Evolutionary conservation across 2,888 invertebrate species (phyloP), one percentile per base, ranked within the genome.

Genomic region (Lasioglossum marginatum): DNA sequence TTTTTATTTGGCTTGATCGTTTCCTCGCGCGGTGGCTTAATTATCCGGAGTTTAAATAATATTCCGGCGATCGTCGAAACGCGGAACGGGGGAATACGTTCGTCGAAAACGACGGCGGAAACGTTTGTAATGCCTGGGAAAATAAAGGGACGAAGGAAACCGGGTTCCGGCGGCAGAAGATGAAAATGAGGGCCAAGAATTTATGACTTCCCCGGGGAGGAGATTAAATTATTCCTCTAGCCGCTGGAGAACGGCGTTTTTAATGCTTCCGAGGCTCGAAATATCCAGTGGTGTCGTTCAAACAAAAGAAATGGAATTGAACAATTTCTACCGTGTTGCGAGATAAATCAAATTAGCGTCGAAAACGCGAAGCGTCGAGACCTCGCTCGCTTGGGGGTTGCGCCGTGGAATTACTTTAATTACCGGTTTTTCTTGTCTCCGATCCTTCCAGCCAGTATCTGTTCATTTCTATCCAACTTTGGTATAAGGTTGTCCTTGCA

Each of bases 141-240:
- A 37, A 34, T 66, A 66, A 37, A 12, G 43, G 27, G 23, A 19
- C 60, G 40, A 40, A 27, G 40, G 75, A 75, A 60, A 40, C 60
- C 40, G 5, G 2, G 43, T 37, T 16, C 12, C 27, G 4, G 1
- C 12, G 31, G 12, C 27, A 31, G 82, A 75, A 75, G 80, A 80
- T 63, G 81, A 63, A 81, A 75, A 48, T 2, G 37, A 43, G 74
- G 37, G 43, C 37, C 37, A 34, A 19, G 45, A 82, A 82, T 82
- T 80, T 80, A 71, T 19, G n/a, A 10, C 68, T 48, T 43, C 37
- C 27, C 68, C 48, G 4, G 45, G 66, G 66, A n/a, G 74, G n/a
- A 60, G 60, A 52, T 81, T 63, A 75, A 75, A 76, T 81, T 81
- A 81, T 63, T 75, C 52, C 45, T 81, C 57, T 31, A 19, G 34